Evolutionary conservation across 2,113 vertebrate genomes (phyloP).

Genomic region (Pavo muticus): DNA sequence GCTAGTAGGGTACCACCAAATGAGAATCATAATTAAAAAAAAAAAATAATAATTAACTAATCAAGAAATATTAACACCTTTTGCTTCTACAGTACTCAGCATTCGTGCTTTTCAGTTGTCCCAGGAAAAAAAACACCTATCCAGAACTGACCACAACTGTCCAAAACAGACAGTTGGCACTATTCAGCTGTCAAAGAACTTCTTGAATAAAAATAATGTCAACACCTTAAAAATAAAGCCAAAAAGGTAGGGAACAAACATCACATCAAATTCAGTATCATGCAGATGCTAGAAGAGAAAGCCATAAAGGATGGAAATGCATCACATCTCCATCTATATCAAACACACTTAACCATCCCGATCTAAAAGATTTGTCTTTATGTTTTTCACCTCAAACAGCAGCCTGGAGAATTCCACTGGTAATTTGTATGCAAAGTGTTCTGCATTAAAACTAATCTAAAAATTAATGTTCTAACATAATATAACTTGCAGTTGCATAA

Average conservation of each 20-base stretch:
- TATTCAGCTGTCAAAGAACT: background rate
- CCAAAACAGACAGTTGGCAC: background rate
- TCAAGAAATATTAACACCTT: background rate
- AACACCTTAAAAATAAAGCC: background rate
- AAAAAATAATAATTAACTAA: background rate
- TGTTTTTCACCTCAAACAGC: background rate
- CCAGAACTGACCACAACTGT: background rate
- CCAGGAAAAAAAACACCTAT: background rate
- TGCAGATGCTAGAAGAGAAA: background rate
- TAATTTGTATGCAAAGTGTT: background rate
- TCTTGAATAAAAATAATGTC: background rate
- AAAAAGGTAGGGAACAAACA: background rate
- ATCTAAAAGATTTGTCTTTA: background rate
- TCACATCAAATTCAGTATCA: background rate
- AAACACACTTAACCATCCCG: background rate
- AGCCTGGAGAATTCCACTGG: background rate
- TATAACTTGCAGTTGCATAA: background rate
- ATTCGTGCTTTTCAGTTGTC: background rate
- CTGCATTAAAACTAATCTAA: background rate
- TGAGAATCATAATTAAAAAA: background rate
- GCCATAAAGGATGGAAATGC: background rate
- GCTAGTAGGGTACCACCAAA: background rate
- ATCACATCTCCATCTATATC: background rate
- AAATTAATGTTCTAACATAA: background rate
- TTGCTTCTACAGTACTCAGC: background rate